Evolutionary conservation across 2,113 vertebrate species (phyloP).

Genomic region (Solenodon paradoxus): DNA sequence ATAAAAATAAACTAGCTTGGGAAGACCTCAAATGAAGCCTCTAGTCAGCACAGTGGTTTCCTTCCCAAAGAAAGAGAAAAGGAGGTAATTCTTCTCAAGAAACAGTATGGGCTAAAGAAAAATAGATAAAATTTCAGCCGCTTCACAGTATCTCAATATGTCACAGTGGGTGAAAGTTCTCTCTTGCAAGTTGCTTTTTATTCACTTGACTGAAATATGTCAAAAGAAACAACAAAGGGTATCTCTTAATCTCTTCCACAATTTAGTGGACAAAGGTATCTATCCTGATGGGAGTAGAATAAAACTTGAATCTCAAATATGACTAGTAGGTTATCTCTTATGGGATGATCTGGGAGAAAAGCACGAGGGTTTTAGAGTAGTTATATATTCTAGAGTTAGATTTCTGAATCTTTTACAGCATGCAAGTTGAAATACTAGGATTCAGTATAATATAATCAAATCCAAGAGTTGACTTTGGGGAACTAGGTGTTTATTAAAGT

Average conservation of each 20-base stretch:
- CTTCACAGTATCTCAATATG: neutral
- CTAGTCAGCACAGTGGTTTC: neutral
- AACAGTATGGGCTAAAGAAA: neutral
- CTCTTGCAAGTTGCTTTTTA: neutral
- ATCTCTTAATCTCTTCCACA: slow-evolving; percentile 26
- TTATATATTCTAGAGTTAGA: neutral
- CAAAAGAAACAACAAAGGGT: slow-evolving; percentile 42
- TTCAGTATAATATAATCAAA: neutral
- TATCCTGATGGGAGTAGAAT: neutral
- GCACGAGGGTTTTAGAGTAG: neutral
- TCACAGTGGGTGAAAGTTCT: slow-evolving; percentile 31
- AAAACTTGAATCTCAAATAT: slow-evolving; percentile 16
- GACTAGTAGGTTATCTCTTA: neutral
- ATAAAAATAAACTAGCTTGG: neutral
- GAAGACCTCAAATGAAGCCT: neutral
- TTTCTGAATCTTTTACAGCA: neutral
- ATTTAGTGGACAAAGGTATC: slow-evolving; percentile 4
- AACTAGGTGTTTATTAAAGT: neutral
- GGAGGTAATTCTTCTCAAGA: neutral
- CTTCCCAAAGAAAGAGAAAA: neutral
- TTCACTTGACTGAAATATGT: slow-evolving; percentile 47
- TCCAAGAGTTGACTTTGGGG: neutral
- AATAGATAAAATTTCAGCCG: neutral
- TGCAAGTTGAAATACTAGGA: neutral
- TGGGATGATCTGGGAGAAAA: neutral